phyloP scores from a whole-genome alignment of 1,140 invertebrate species.

The Drosophila simulans region DNA sequence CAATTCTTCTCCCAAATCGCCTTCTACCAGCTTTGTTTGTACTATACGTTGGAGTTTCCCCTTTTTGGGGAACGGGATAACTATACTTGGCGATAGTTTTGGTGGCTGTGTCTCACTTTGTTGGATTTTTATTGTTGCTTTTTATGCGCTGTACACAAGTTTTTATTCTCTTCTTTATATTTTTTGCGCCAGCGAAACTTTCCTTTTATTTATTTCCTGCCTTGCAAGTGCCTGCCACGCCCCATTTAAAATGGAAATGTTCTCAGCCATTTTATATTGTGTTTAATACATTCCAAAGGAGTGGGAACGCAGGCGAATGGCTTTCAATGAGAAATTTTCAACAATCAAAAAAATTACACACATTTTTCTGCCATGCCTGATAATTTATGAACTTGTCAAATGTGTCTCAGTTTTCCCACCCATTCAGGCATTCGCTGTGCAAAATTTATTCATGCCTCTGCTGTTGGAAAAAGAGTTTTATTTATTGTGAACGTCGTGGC shows the following conservation, averaged over 20 bases:
- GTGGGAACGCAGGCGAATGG: neutral
- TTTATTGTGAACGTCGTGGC: conserved; percentile 41
- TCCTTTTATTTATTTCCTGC: conserved; percentile 43
- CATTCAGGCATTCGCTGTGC: neutral
- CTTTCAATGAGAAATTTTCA: conserved; percentile 27
- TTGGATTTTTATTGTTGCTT: conserved; percentile 42
- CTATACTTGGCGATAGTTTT: conserved; percentile 38
- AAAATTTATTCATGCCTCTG: conserved; percentile 49
- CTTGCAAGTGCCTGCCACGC: conserved; percentile 45
- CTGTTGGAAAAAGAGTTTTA: conserved; percentile 35
- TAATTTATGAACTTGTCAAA: conserved; percentile 66
- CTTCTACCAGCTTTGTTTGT: conserved; percentile 9
- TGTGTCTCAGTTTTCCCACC: conserved; percentile 34
- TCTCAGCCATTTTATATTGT: conserved; percentile 44
- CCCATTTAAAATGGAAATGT: conserved; percentile 42
- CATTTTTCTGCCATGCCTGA: conserved; percentile 14
- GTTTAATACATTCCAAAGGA: conserved; percentile 52
- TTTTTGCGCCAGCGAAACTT: conserved; percentile 18
- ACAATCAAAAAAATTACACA: conserved; percentile 41
- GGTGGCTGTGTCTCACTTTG: conserved; percentile 42
- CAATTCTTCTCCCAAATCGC: conserved; percentile 31
- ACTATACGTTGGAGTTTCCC: conserved; percentile 6
- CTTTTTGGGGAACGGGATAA: conserved; percentile 6
- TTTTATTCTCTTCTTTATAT: conserved; percentile 34
- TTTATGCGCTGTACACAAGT: conserved; percentile 39